Evolutionary conservation across 1,140 invertebrate genomes (phyloP), one percentile per base, ranked within the genome.

Genomic region (Portunus trituberculatus): DNA sequence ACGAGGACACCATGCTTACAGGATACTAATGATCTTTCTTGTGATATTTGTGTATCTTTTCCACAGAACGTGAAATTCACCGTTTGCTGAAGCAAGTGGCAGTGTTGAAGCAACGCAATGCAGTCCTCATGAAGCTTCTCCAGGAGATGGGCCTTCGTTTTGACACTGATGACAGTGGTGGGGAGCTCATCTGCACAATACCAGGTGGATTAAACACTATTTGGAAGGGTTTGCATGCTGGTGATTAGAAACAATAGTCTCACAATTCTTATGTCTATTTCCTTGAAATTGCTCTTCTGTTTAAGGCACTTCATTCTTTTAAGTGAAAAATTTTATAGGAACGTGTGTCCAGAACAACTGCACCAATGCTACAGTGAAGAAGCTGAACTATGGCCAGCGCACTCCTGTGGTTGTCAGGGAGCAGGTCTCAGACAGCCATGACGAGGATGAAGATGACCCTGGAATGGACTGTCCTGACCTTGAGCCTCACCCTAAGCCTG

Each of bases 321-420:
- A 20, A 59, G 12, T 59, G 8, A 59, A 59, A 59, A 14, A 59
- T 76, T 31, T 45, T 46, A 48, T 48, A 95, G 94, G 94, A 52
- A 95, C 94, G 0, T 95, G 94, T 89, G 84, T 95, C 45, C 94
- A 95, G 86, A 95, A 87, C n/a, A 93, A 93, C 94, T 95, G 94
- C 25, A 76, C 91, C 32, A 95, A 95, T 88, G 52, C 91, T 0
- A 45, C 29, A 7, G 59, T 88, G 20, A 95, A 84, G 83, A 95
- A 93, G 48, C 25, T 93, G 10, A 59, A 46, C 28, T 92, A 87
- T 67, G 84, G 91, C 29, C 91, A 92, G 52, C 48, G 82, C 45
- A 67, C 92, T 14, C 83, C 52, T 14, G 84, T 92, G 12, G n/a
- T 88, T 14, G 29, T 88, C 45, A 52, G 25, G 28, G 83, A 84